Evolutionary conservation across 1,140 invertebrate species (phyloP), one percentile per base, ranked within the genome.

Genomic region (Drosophila parvula): DNA sequence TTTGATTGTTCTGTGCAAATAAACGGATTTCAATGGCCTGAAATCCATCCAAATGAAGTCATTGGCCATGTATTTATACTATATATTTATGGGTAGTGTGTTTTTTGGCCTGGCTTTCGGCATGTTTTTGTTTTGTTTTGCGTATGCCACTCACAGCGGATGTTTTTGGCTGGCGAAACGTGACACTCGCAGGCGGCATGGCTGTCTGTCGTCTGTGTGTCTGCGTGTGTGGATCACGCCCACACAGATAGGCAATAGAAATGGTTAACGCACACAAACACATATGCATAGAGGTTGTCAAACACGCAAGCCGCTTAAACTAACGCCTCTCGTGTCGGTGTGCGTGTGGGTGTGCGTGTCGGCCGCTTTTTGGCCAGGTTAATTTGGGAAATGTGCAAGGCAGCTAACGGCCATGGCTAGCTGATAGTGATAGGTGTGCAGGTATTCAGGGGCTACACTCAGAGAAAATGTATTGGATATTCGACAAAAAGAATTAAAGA

Each of bases 251-350:
- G 73, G 57, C 74, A 50, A 77, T 56, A 32, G 51, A 59, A 77
- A 48, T 77, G 57, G 44, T 36, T 68, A 53, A 61, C 62, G 11
- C n/a, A 47, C 12, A 47, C 12, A 43, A 9, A 47, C 65, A 73
- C 30, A 61, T 50, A 63, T 70, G 70, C 44, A 67, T 53, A 56
- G 48, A 73, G 61, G 53, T 59, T 71, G 78, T 83, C 55, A 86
- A 82, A 70, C 83, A 86, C 84, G 83, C 78, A 78, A 78, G 74
- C 55, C 60, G 68, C 81, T 85, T 78, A 78, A 83, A 78, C 83
- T 78, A 88, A 83, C 83, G 62, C 62, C 56, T 28, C 30, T 36
- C 36, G 34, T 11, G 36, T 55, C 41, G 9, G 28, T 16, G 18
- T 38, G 9, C 6, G 16, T 30, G 32, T 41, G 8, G 5, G 43